Evolutionary conservation across 2,113 vertebrate species (phyloP), one percentile per base, ranked within the genome.

Genomic region (Sebastes schlegelii): DNA sequence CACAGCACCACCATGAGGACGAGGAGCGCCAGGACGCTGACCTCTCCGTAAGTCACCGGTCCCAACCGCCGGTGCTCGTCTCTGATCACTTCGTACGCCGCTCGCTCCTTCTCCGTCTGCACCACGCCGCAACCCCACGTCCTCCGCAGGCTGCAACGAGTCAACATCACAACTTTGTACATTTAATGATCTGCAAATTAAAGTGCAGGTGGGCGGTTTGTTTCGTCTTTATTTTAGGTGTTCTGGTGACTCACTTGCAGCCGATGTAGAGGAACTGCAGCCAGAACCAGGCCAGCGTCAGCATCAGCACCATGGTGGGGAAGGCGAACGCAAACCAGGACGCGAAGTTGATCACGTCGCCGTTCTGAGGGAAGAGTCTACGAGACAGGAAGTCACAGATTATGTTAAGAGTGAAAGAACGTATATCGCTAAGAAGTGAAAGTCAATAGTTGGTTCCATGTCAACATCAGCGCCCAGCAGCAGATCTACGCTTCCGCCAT

Each of bases 251-350:
- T 97, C 93, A 99, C 98, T 96, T 96, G 87, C 92, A 86, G 80
- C 96, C 96, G 67, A 98, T 85, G 80, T 95, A 99, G 42, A 95
- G 88, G 40, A 91, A 93, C 91, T 97, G 97, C 52, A 99, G 94
- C 97, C 97, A 99, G 80, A 99, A 43, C 98, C 98, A 99, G 85
- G 97, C 94, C 17, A 97, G 67, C 0, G 66, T 40, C 87, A 99
- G 93, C 96, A 96, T 98, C 48, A 99, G 60, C 58, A 98, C 17
- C 97, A 98, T 98, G 76, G 97, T 98, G 78, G 98, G 98, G 83
- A 99, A 98, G 21, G 98, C 96, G 65, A 99, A 99, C 2, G 77
- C 95, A 63, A 99, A 98, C 98, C 98, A 99, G 8, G 97, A 98
- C 1, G 97, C 97, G 79, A 99, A 99, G 93, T 99, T 99, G 87